Evolutionary conservation across 2,113 vertebrate species (phyloP), one percentile per base, ranked within the genome.

Genomic region (Conger conger): DNA sequence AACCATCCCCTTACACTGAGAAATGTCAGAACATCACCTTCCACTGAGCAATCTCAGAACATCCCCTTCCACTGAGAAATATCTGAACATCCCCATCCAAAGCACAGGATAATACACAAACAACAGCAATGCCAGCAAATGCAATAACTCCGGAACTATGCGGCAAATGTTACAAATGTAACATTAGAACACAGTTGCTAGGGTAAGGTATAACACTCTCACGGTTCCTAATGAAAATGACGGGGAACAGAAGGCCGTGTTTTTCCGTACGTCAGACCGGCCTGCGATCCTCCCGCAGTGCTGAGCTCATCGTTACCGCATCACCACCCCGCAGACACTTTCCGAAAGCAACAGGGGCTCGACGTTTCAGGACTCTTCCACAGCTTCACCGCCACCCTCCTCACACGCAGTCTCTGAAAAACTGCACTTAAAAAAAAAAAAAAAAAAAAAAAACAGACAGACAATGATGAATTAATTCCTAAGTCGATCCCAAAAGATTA

Each of bases 401-500:
- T 42, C 79, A 16, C 79, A 38, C 27, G 42, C n/a, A 7, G 79
- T 73, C 27, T 73, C 38, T 38, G 42, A 27, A 50, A 81, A 81
- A 81, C 40, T 15, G 42, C 79, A 30, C 3, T 40, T 38, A 5
- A 16, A 9, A n/a, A 20, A 27, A 27, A 30, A 23, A 42, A n/a
- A 78, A 35, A 37, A 3, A 9, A n/a, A 20, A 27, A 27, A 8
- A 27, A 53, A 30, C 33, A 53, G 9, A 53, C 42, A 45, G 79
- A 79, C 35, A 81, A 50, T 18, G 57, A 63, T 23, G 81, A 60
- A 37, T 73, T 30, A n/a, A 33, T 33, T 60, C 57, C 50, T 33
- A 63, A 36, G 35, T 37, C 33, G 40, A 45, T 76, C 82, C 68
- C 40, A 45, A 18, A 83, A 50, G 73, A 83, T 40, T 73, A 76